Evolutionary conservation across 1,140 invertebrate genomes (phyloP), one percentile per base, ranked within the genome.

Genomic region (Drosophila pruinosa): DNA sequence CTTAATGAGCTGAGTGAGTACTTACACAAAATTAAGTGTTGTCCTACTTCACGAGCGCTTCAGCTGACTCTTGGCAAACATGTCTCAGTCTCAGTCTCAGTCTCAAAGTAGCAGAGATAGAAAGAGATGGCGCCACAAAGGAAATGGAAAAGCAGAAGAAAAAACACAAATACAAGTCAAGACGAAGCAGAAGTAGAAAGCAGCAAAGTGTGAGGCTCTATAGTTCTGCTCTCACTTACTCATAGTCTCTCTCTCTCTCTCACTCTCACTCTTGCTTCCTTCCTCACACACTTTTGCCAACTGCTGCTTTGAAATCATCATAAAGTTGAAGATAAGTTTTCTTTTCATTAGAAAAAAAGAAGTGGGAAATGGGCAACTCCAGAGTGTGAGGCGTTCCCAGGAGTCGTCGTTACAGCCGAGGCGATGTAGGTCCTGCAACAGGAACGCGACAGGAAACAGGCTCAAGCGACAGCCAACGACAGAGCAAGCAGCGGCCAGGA

Each of bases 1-100:
- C 83, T 88, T 88, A 88, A 88, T 88, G 82, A 88, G 82, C 82
- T 88, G 82, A 88, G 82, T 88, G 82, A 88, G 82, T 88, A 89
- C 82, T 88, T 88, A 88, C 83, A 88, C 83, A 88, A 89, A 88
- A 88, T 89, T 88, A 88, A 88, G 82, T 88, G 82, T 88, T 88
- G 82, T 88, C 83, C 82, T 74, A 88, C 83, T 88, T 88, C 75
- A 70, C 68, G 22, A 21, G 10, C 26, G 52, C 75, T 54, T 75
- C 81, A 73, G 82, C 82, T 86, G 81, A 85, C 71, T 50, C 47
- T 86, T 68, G 67, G 83, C 75, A 83, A 83, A 75, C 72, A 75
- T 67, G 62, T 63, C 75, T 69, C 58, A 73, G 67, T 67, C 75
- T 63, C 58, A 73, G 62, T 63, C 75, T 69, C 58, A 73, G 67